Evolutionary conservation across 2,113 vertebrate species (phyloP).

Genomic region (Clinocottus analis): DNA sequence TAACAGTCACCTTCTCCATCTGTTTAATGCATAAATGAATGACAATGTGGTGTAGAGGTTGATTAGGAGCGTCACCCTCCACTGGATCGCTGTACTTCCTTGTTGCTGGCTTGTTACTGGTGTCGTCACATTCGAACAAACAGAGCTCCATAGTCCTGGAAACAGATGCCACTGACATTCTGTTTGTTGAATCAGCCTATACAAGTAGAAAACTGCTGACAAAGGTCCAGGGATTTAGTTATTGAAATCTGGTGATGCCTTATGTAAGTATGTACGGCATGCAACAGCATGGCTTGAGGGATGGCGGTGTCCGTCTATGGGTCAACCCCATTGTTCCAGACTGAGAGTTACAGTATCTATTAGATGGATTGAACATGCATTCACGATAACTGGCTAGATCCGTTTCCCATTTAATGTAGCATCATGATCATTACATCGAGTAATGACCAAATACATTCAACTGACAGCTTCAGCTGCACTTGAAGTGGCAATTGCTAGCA

Average conservation of each 20-base stretch:
- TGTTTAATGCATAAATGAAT: constrained; percentile 73
- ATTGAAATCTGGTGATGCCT: constrained; percentile 46
- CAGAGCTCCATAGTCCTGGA: constrained; percentile 45
- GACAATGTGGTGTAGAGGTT: constrained; percentile 33
- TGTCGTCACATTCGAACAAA: constrained; percentile 30
- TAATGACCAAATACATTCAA: not conserved
- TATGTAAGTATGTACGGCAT: constrained; percentile 5
- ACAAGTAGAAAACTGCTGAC: constrained; percentile 42
- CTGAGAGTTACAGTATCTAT: not conserved
- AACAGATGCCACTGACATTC: constrained; percentile 30
- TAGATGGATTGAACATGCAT: not conserved
- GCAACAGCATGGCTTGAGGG: not conserved
- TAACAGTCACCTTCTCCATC: constrained; percentile 58
- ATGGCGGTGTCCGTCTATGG: not conserved
- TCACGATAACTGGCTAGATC: not conserved
- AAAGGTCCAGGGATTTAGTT: constrained; percentile 21
- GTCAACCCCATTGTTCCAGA: not conserved
- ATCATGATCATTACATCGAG: not conserved
- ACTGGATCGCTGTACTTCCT: constrained; percentile 26
- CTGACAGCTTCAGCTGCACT: not conserved
- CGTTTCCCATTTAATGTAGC: not conserved
- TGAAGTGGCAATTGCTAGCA: not conserved
- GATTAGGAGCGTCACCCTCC: constrained; percentile 51
- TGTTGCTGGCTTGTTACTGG: too few species aligned
- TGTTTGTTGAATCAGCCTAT: constrained; percentile 52